Conservation (phyloP, 2,113 vertebrate genomes). For the Anthoscopus minutus region DNA sequence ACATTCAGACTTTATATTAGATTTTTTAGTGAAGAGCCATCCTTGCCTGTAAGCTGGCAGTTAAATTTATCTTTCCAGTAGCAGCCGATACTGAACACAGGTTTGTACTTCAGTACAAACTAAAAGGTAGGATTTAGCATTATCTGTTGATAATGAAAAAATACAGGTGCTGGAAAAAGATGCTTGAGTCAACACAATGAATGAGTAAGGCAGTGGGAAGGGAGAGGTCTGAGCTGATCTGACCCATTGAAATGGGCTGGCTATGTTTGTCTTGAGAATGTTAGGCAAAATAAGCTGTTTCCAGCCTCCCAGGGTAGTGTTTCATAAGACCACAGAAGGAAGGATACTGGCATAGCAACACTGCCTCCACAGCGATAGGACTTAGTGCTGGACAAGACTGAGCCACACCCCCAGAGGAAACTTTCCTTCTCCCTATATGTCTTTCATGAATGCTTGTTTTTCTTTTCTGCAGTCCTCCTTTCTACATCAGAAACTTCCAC, state of each 20-base stretch:
- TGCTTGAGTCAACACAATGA: not conserved
- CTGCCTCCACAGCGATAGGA: accelerated
- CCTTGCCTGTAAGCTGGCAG: not conserved
- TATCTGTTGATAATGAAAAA: not conserved
- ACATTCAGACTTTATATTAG: not conserved
- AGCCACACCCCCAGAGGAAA: not conserved
- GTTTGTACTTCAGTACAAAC: not conserved
- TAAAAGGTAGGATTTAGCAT: not conserved
- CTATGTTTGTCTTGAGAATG: not conserved
- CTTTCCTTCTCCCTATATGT: not conserved
- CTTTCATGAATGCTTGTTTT: not conserved
- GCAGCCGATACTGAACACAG: not conserved
- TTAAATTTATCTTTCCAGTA: not conserved
- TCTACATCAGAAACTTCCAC: not conserved
- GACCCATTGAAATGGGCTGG: not conserved
- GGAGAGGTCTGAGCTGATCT: not conserved
- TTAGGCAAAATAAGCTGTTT: not conserved
- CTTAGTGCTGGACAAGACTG: not conserved
- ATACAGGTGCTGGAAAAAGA: not conserved
- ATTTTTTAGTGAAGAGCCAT: not conserved
- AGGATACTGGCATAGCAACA: not conserved
- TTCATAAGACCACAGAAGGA: not conserved
- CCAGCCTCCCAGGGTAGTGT: not conserved
- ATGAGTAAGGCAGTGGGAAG: not conserved
- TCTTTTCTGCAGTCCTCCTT: not conserved